phyloP scores from a whole-genome alignment of 2,888 invertebrate genomes.

The Dioctria linearis region DNA sequence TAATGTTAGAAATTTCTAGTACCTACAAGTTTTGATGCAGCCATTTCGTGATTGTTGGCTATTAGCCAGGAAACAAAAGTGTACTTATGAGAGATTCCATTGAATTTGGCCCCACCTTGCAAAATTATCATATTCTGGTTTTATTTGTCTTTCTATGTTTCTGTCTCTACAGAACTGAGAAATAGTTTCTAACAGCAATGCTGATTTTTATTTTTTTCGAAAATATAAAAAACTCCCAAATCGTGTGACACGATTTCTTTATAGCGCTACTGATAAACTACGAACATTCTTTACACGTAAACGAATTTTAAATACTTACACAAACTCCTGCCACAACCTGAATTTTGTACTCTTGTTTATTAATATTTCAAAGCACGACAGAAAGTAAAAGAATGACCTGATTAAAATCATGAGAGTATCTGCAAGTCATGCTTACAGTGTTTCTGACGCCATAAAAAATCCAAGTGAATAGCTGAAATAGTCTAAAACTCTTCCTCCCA shows the following conservation, averaged over 20 bases:
- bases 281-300: conserved; percentile 12
- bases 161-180: too few species aligned
- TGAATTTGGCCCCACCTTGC: too few species aligned
- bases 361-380: conserved; percentile 37
- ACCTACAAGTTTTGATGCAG: too few species aligned
- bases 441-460: conserved; percentile 44
- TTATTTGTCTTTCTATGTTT: too few species aligned
- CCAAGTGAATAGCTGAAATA: conserved; percentile 48
- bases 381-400: conserved; percentile 45
- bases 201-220: too few species aligned
- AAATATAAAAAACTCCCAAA: too few species aligned
- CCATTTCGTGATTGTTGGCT: too few species aligned
- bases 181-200: too few species aligned
- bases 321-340: not conserved
- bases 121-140: too few species aligned
- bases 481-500: conserved; percentile 37
- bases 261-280: conserved; percentile 17
- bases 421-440: conserved; percentile 44
- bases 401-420: conserved; percentile 51
- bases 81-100: too few species aligned
- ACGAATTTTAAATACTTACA: conserved; percentile 20
- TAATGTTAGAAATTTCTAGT: too few species aligned
- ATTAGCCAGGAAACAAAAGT: too few species aligned
- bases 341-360: conserved; percentile 9
- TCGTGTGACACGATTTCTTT: not conserved